Evolutionary conservation across 2,888 invertebrate species (phyloP).

Genomic region (Eledone cirrhosa): DNA sequence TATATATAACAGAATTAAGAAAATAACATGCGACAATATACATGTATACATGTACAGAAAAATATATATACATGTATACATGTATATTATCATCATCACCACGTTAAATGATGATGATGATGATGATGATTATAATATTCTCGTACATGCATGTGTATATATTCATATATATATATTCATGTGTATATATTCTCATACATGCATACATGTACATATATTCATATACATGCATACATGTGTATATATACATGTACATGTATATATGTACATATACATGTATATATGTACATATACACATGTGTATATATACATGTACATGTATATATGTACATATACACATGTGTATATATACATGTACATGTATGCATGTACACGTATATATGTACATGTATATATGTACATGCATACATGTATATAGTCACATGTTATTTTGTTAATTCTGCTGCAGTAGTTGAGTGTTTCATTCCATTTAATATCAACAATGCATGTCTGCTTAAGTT

Average conservation of each 20-base stretch:
- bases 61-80: not conserved
- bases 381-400: not conserved
- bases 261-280: not conserved
- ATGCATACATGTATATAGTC: not conserved
- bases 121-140: not conserved
- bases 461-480: not conserved
- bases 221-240: not conserved
- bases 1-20: not conserved
- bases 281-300: conserved; percentile 1
- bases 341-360: not conserved
- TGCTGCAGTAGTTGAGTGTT: not conserved
- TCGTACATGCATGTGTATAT: not conserved
- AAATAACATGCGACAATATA: not conserved
- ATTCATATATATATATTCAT: not conserved
- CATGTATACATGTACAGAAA: not conserved
- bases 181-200: not conserved
- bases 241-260: not conserved
- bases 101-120: too few relatives aligned
- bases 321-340: not conserved
- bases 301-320: not conserved
- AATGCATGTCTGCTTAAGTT: not conserved
- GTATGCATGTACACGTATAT: not conserved
- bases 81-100: not conserved
- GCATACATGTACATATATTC: not conserved
- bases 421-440: too few relatives aligned